Percentiles rank a stretch among this genome's conserved stretches.
These are phyloP conservation scores for Cyclargus thomasi DNA, from an alignment of 1,140 invertebrate species.

Conservation along the genomic window DNA sequence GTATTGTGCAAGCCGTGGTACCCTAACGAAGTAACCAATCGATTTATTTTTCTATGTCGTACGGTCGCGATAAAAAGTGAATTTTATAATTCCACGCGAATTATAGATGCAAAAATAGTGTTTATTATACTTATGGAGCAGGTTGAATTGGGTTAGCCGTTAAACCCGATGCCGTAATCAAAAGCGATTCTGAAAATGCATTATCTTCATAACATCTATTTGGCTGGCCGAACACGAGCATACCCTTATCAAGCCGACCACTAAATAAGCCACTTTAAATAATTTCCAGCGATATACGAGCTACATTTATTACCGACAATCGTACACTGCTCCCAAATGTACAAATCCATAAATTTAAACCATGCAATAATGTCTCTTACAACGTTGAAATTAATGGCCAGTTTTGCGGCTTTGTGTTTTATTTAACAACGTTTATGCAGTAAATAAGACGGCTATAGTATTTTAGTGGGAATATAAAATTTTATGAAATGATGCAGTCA, in stretches of 20 bases:
- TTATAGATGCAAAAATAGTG: too few relatives aligned
- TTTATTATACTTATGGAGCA: too few relatives aligned
- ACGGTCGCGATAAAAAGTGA: too few relatives aligned
- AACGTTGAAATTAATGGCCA: background rate
- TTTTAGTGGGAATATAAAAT: background rate
- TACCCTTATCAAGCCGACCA: constrained; percentile 14
- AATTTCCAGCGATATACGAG: constrained; percentile 13
- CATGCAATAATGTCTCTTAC: constrained; percentile 2
- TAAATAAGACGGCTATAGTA: background rate
- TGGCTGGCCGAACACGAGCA: background rate
- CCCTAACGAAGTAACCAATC: too few relatives aligned
- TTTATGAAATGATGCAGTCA: background rate
- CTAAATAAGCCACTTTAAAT: constrained; percentile 14
- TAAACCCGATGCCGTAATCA: background rate
- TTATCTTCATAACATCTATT: background rate
- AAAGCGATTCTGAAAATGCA: constrained; percentile 2
- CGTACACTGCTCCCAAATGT: constrained; percentile 3
- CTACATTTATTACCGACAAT: constrained; percentile 2
- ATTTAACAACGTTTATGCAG: background rate
- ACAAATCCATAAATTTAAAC: constrained; percentile 6
- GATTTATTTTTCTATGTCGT: too few relatives aligned
- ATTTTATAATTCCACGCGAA: too few relatives aligned
- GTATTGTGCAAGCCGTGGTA: too few relatives aligned
- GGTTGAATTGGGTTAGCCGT: background rate
- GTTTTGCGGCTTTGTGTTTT: background rate